Base-by-base conservation (phyloP, 2,113 vertebrate genomes). In the Albula goreensis region DNA sequence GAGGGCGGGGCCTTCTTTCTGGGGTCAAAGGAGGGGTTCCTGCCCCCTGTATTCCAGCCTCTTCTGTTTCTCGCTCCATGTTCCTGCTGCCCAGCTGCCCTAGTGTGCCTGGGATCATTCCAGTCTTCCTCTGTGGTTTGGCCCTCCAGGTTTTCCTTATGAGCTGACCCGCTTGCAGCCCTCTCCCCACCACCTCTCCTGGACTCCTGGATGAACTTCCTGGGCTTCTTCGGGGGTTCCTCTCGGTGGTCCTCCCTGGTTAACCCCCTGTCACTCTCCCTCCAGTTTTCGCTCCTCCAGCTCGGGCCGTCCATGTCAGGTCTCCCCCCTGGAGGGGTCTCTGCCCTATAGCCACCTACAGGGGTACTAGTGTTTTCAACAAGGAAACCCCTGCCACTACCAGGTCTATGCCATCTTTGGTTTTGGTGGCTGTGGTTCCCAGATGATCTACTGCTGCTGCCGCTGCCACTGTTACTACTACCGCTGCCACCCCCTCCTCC, bases 331-430 rank as follows among this genome's bases (percentile, higher is more conserved):
- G 87, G 70, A 85, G 87, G 81, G 0, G 70, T 41, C 56, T 86
- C 87, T 12, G 81, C 25, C 15, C 85, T 66, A 10, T 48, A 79
- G 81, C 86, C 86, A 6, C 86, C 78, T 0, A 2, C 22, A 66
- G 48, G 8, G 22, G 83, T 88, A 70, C 87, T 84, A 51, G 25
- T 66, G 50, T 93, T 94, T 80, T 88, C 92, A 92, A 90, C 91
- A 79, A 89, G 79, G 87, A 88, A 92, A 0, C 90, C 48, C 50
- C 90, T 91, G 48, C 97, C 96, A 53, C 89, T 94, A 92, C 90
- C 95, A 82, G 95, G 89, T 82, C 94, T 97, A 84, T 96, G 96
- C 91, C 95, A 94, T 50, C 94, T 93, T 57, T 96, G 94, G 88
- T 78, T 93, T 86, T 93, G 96, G 87, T 94, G 91, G 52, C 86